Evolutionary conservation across 2,888 invertebrate species (phyloP), one percentile per base, ranked within the genome.

Genomic region (Odontocolon sp.): DNA sequence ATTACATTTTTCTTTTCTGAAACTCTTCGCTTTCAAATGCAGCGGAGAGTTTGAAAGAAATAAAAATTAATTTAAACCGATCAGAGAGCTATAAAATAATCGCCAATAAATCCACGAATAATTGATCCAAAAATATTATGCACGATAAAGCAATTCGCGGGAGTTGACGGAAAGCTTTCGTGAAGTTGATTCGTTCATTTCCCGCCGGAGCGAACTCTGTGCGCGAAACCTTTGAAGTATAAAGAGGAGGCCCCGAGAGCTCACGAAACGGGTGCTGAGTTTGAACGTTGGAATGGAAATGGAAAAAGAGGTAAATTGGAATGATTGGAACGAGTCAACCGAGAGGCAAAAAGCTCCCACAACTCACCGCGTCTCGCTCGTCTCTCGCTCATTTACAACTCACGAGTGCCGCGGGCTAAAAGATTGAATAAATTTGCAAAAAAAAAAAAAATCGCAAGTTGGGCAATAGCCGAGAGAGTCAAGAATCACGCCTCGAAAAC

Each of bases 101-200:
- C 28, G 8, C 18, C 0, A 26, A 70, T 54, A 50, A 57, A 36
- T 64, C 36, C 14, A 6, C 21, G 14, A 26, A 23, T 40, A 71
- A 57, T 38, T 57, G 57, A 47, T 64, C 36, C 56, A 26, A 57
- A 57, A 66, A 72, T 54, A 70, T 70, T 63, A 72, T 59, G 63
- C 40, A 14, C 42, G 23, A 36, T 56, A 36, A 9, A 28, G 36
- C 16, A 40, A 56, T 56, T 31, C 54, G 21, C 8, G 4, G 6
- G 16, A 47, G 14, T 2, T n/a, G 23, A 21, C 6, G 4, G 36
- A 68, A 36, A 16, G 23, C 23, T 50, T 74, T 64, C 45, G 63
- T 68, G 42, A 74, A 74, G 64, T 74, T 69, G 63, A 74, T 69
- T 69, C 68, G 74, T 69, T 74, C 68, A 74, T 69, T 74, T 74